These are phyloP conservation scores for Tragelaphus scriptus DNA, from an alignment of 2,113 vertebrate species.

Conservation along the genomic window DNA sequence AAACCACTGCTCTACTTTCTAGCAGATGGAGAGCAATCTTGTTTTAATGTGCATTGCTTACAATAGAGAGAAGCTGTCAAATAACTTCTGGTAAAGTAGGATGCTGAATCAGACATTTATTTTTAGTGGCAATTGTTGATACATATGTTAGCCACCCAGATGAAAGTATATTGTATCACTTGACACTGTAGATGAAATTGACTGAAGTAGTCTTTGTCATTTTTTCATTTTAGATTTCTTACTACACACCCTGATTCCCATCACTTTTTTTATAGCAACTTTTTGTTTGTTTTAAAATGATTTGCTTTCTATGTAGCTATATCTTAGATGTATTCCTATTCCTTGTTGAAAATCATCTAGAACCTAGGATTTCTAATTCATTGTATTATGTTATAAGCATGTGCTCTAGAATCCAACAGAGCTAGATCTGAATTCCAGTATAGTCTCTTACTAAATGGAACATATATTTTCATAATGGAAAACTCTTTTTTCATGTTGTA, in stretches of 20 bases:
- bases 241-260: not conserved
- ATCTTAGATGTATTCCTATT: not conserved
- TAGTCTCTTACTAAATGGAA: not conserved
- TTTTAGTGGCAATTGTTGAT: conserved; percentile 35
- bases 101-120: conserved; percentile 37
- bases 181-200: not conserved
- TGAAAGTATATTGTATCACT: not conserved
- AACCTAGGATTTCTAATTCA: not conserved
- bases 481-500: not conserved
- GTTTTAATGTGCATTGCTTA: conserved; percentile 10
- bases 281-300: not conserved
- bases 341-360: not conserved
- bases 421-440: not conserved
- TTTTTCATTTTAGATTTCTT: conserved; percentile 15
- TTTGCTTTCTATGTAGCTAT: not conserved
- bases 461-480: not conserved
- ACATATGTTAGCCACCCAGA: not conserved
- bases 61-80: conserved; percentile 24
- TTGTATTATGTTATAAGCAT: not conserved
- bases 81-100: conserved; percentile 30
- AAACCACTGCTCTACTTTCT: not conserved
- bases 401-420: not conserved
- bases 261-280: not conserved
- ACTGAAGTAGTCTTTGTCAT: not conserved
- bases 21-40: conserved; percentile 29